A percentile compares a stretch with the other conserved stretches of the same genome.
phyloP scores from a whole-genome alignment of 2,797 vertebrate genomes.

The Artibeus lituratus region DNA sequence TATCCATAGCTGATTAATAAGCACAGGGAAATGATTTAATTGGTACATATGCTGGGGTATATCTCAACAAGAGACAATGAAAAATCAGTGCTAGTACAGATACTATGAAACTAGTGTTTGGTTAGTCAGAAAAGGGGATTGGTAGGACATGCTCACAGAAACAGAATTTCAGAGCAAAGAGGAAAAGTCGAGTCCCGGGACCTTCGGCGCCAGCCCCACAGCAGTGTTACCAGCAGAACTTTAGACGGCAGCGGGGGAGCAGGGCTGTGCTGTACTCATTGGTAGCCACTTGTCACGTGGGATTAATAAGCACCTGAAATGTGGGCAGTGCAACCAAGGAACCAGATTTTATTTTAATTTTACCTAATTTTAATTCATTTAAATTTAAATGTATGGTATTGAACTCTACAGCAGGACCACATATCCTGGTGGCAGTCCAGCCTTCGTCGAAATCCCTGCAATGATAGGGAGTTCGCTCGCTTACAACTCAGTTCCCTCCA shows the following conservation, averaged over 20 bases:
- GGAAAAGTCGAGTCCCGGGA: background rate
- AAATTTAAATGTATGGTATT: background rate
- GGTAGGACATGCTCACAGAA: background rate
- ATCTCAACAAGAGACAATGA: background rate
- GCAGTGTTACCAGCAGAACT: background rate
- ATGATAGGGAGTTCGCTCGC: background rate
- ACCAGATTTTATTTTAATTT: background rate
- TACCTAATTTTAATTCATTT: background rate
- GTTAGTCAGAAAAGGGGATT: background rate
- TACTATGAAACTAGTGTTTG: background rate
- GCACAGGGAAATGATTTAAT: background rate
- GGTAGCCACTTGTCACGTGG: background rate
- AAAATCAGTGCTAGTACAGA: background rate
- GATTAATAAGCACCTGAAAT: background rate
- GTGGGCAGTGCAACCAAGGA: background rate
- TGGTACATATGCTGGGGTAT: background rate
- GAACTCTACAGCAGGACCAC: background rate
- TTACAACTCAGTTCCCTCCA: background rate
- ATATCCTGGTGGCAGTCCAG: background rate
- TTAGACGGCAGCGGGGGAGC: background rate
- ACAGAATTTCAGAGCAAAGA: background rate
- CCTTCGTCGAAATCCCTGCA: background rate
- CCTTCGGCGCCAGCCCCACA: background rate
- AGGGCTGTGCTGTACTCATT: background rate
- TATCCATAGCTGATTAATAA: background rate